These are phyloP conservation scores for Apocrypta bakeri DNA, from an alignment of 1,140 invertebrate genomes.

Conservation along the genomic window DNA sequence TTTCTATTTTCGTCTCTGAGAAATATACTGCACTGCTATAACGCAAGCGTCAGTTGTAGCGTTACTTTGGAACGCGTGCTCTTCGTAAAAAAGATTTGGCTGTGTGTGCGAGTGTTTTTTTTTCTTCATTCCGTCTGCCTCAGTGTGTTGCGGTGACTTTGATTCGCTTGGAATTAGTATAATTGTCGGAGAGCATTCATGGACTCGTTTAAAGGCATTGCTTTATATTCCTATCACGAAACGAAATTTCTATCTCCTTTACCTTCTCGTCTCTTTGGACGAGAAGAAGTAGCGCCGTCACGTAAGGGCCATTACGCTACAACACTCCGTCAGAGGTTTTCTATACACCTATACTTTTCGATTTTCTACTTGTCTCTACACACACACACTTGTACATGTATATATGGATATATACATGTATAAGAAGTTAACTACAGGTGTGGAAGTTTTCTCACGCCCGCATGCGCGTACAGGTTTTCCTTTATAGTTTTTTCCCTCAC, in stretches of 20 bases:
- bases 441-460: constrained; percentile 41
- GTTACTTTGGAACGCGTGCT: background rate
- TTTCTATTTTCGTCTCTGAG: background rate
- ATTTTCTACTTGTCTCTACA: background rate
- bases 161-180: constrained; percentile 39
- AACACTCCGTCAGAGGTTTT: background rate
- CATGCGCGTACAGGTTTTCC: background rate
- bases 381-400: too few relatives aligned
- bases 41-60: too few relatives aligned
- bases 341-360: constrained; percentile 27
- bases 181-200: constrained; percentile 34
- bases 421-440: constrained; percentile 34
- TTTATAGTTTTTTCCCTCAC: background rate
- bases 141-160: background rate
- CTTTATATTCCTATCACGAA: constrained; percentile 45
- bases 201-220: background rate
- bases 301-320: constrained; percentile 28
- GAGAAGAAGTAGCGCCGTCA: constrained; percentile 37
- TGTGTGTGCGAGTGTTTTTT: background rate
- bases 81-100: background rate
- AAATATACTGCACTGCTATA: background rate
- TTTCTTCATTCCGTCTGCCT: too few relatives aligned
- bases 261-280: background rate
- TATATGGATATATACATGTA: too few relatives aligned
- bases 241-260: background rate